A percentile compares a stretch with the other conserved stretches of the same genome.
Evolutionary conservation across 2,797 vertebrate species (phyloP).

Genomic region (Paratrypauchen microcephalus): DNA sequence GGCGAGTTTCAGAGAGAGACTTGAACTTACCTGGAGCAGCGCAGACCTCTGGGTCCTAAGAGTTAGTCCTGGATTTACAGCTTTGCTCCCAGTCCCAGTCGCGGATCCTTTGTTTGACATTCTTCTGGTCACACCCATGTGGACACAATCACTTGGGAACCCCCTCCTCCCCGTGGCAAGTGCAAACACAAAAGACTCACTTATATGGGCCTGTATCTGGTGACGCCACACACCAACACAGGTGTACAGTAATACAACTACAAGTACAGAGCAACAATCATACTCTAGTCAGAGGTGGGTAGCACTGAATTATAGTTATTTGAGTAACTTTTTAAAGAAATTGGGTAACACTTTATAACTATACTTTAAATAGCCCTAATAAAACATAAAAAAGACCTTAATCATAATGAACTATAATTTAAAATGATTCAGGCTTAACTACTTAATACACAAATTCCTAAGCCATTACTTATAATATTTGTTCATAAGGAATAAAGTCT

Average conservation of each 20-base stretch:
- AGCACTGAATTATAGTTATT: too few species aligned
- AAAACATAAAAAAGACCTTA: too few species aligned
- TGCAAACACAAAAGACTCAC: constrained; percentile 4
- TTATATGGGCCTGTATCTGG: not conserved
- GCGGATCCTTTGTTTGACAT: constrained; percentile 81
- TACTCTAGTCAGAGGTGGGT: not conserved
- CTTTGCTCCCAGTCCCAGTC: constrained; percentile 26
- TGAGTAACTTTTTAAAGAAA: too few species aligned
- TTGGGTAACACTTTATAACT: too few species aligned
- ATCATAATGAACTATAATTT: too few species aligned
- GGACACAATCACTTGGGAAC: constrained; percentile 79
- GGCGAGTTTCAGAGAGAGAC: not conserved
- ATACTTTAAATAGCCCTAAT: too few species aligned
- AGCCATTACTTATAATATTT: too few species aligned
- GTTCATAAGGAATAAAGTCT: too few species aligned
- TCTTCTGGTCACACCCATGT: constrained; percentile 84
- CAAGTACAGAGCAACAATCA: not conserved
- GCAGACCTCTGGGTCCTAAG: not conserved
- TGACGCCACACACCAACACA: constrained; percentile 2
- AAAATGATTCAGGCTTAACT: too few species aligned
- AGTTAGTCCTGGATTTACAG: constrained; percentile 23
- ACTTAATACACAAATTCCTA: too few species aligned
- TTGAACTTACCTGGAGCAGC: constrained; percentile 1
- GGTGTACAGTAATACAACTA: not conserved
- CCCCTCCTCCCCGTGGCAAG: constrained; percentile 56